Percentiles rank a stretch among this genome's conserved stretches.
These are phyloP conservation scores for Augiades crinisus DNA, from an alignment of 2,888 invertebrate genomes.

Conservation along the genomic window DNA sequence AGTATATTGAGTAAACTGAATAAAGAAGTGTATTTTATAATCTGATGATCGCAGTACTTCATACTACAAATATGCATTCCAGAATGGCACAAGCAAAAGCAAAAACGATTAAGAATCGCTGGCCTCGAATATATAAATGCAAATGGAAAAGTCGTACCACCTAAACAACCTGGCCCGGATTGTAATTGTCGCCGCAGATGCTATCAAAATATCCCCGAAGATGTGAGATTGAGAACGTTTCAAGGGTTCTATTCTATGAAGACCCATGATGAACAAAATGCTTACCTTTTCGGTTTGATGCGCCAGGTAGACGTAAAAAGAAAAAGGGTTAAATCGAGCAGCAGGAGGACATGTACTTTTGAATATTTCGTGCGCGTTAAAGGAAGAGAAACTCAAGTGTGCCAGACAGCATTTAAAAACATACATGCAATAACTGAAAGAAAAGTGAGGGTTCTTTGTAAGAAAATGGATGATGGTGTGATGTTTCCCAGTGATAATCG, in stretches of 20 bases:
- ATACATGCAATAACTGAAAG: constrained; percentile 81
- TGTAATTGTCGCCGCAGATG: constrained; percentile 78
- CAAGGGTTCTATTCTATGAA: constrained; percentile 80
- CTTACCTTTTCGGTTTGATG: constrained; percentile 81
- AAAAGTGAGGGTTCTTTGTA: constrained; percentile 79
- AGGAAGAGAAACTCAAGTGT: constrained; percentile 79
- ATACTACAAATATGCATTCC: constrained; percentile 40
- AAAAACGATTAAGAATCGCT: constrained; percentile 78
- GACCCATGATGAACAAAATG: constrained; percentile 82
- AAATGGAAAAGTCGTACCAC: constrained; percentile 80
- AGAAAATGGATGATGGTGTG: constrained; percentile 81
- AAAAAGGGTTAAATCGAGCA: constrained; percentile 78
- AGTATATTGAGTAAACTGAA: background rate
- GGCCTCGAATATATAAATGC: constrained; percentile 80
- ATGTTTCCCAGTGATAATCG: constrained; percentile 81
- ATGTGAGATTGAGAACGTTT: constrained; percentile 74
- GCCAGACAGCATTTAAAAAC: constrained; percentile 81
- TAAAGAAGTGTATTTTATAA: no score
- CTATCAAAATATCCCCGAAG: constrained; percentile 75
- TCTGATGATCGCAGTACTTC: no score
- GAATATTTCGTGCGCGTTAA: constrained; percentile 80
- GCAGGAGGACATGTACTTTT: constrained; percentile 78
- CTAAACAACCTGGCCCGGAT: constrained; percentile 76
- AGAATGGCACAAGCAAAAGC: constrained; percentile 83
- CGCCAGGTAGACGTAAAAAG: constrained; percentile 80